Evolutionary conservation across 2,888 invertebrate species (phyloP).

Genomic region (Malthinus flaveolus): DNA sequence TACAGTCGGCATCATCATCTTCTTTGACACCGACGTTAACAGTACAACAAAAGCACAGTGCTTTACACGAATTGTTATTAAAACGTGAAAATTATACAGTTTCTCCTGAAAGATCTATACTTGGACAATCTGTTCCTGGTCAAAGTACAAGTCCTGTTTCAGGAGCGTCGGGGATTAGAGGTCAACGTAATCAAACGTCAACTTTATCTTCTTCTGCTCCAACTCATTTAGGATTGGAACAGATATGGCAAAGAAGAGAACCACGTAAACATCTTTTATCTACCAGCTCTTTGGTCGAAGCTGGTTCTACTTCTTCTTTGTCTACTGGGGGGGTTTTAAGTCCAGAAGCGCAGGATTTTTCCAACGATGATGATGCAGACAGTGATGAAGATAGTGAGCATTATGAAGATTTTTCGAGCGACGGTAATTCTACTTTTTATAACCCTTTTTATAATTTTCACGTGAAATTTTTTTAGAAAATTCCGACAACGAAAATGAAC

Average conservation of each 20-base stretch:
- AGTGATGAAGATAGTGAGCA: slow-evolving; percentile 85
- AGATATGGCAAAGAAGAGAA: slow-evolving; percentile 85
- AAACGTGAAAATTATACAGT: slow-evolving; percentile 63
- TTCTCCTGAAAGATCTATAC: slow-evolving; percentile 59
- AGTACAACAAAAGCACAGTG: slow-evolving; percentile 51
- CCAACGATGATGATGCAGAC: slow-evolving; percentile 83
- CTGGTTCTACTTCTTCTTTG: slow-evolving; percentile 80
- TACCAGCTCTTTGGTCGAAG: slow-evolving; percentile 83
- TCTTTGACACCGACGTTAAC: slow-evolving; percentile 39
- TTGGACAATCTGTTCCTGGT: slow-evolving; percentile 69
- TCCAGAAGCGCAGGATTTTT: slow-evolving; percentile 77
- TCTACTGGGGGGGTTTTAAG: slow-evolving; percentile 83
- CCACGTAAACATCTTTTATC: slow-evolving; percentile 84
- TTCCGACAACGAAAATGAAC: slow-evolving; percentile 66
- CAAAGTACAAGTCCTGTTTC: slow-evolving; percentile 53
- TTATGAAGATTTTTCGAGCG: slow-evolving; percentile 84
- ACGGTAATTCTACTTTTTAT: slow-evolving; percentile 57
- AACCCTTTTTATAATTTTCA: not conserved
- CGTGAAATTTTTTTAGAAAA: slow-evolving; percentile 52
- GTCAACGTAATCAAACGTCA: slow-evolving; percentile 53
- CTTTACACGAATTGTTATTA: slow-evolving; percentile 69
- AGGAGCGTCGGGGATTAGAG: slow-evolving; percentile 20
- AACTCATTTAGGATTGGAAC: slow-evolving; percentile 79
- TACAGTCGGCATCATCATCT: slow-evolving; percentile 55
- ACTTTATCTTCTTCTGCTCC: slow-evolving; percentile 87